Base-by-base conservation (phyloP, 2,113 vertebrate genomes). In the Zosterops pallidus region DNA sequence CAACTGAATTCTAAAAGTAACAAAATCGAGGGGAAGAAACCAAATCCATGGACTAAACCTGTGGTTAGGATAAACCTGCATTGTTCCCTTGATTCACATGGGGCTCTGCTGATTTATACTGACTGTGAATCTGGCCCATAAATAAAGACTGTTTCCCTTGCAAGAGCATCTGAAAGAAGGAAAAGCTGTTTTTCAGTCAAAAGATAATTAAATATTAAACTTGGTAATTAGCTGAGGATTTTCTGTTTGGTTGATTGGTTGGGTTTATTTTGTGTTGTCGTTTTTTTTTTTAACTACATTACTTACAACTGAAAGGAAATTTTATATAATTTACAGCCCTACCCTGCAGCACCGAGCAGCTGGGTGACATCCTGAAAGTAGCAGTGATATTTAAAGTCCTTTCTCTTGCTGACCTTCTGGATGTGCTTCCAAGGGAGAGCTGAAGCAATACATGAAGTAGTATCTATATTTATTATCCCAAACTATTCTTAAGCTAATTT, bases 361-460 rank as follows among this genome's bases (percentile, higher is more conserved):
- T 89, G 69, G 80, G 55, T 53, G 39, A 50, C 7, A 55, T 72
- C 37, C 67, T 21, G 46, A 46, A 41, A 4, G 23, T 21, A 65
- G 63, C 44, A 80, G 41, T 57, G 49, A 57, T 80, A 81, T 95
- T 57, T 81, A 9, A 89, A 91, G 46, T 68, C 67, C 63, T 68
- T 76, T 37, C 19, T 68, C 62, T 33, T 31, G 46, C 46, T 88
- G 67, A 68, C 62, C 79, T 79, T 28, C 24, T 86, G 44, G 71
- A 69, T 65, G 46, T 28, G 5, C 39, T 76, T 86, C 59, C 67
- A 90, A 83, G 76, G 46, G 46, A 77, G 47, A 70, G 60, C 17
- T 78, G 72, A 89, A 86, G 65, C 64, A 70, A 57, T 20, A 29
- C 15, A 17, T 64, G 33, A 72, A 88, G 41, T 11, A 37, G 8